Evolutionary conservation across 2,888 invertebrate genomes (phyloP), one percentile per base, ranked within the genome.

Genomic region (Hofmannophila pseudospretella): DNA sequence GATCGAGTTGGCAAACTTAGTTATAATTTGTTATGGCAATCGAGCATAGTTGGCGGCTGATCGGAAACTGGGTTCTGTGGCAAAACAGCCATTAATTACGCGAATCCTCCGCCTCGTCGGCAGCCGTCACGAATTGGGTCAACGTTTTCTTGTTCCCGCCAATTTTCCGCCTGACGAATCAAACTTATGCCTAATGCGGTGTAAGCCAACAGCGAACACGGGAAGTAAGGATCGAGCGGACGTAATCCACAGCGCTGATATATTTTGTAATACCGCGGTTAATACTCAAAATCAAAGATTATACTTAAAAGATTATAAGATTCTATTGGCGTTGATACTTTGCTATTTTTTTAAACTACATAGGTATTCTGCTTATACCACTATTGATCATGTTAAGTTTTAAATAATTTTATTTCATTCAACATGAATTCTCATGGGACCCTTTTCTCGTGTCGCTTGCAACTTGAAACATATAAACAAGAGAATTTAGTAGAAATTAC

Each of bases 151-250:
- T 61, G 59, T 54, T 56, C 52, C 54, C 54, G 55, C 52, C 68
- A 73, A 80, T 78, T 80, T 79, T 69, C 65, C 80, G 75, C 68
- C 67, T 64, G 65, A 70, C 71, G 67, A 67, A 68, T 71, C 71
- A 69, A 71, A 75, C 66, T 69, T 61, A 59, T 53, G 56, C 42
- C 47, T 20, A n/a, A 26, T 10, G 23, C 20, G 31, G 30, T 25
- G 13, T 33, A 25, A 38, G 22, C 11, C 11, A 13, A 1, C 11
- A 30, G 32, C 23, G 7, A 7, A 16, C 9, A 30, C 30, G 31
- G 26, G 12, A 16, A 9, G 10, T 10, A n/a, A 23, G 2, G 8
- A 4, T 16, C 16, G 5, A 16, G 5, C n/a, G n/a, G n/a, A 5
- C 16, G 16, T 16, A 16, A 16, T 16, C 16, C 16, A 16, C 16